Evolutionary conservation across 2,113 vertebrate species (phyloP), one percentile per base, ranked within the genome.

Genomic region (Phrynosoma platyrhinos): DNA sequence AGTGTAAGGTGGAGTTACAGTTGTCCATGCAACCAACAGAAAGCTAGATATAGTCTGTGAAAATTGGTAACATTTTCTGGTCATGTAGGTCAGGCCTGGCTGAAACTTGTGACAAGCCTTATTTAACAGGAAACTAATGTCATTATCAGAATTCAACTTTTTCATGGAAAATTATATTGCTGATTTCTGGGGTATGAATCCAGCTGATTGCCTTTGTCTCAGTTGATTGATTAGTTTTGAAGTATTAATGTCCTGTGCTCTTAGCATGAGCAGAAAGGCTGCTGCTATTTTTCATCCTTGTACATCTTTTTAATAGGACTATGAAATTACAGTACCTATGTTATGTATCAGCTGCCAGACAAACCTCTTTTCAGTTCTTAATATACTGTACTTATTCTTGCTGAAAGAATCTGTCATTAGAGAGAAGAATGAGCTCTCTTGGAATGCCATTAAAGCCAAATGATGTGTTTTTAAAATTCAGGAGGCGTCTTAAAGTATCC

Each of bases 351-450:
- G 78, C 85, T 81, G 64, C 27, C 7, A 80, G 76, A 16, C 40
- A 86, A 52, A 20, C 62, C 89, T 88, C 79, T 82, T 89, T 82
- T 89, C 79, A 89, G 58, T 82, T 55, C 62, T 53, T 86, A 80
- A 53, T n/a, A n/a, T n/a, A n/a, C n/a, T 84, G 58, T 77, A 75
- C 55, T 82, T 58, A 86, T 69, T 77, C 47, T 86, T 86, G 88
- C 86, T 86, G 79, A 86, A 86, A 69, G 72, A 89, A 79, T 88
- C 36, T 82, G 53, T 82, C 72, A 88, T 90, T 85, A 88, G 66
- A 52, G 62, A 85, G 78, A 91, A 88, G 71, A 85, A 85, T 82
- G 90, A 85, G 72, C 58, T 90, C 7, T 71, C 72, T 52, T 47
- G 52, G 79, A 84, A 85, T 64, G 30, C 83, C 78, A 88, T 82